Base-by-base conservation (phyloP, 2,113 vertebrate genomes). In the Pardalotus punctatus region DNA sequence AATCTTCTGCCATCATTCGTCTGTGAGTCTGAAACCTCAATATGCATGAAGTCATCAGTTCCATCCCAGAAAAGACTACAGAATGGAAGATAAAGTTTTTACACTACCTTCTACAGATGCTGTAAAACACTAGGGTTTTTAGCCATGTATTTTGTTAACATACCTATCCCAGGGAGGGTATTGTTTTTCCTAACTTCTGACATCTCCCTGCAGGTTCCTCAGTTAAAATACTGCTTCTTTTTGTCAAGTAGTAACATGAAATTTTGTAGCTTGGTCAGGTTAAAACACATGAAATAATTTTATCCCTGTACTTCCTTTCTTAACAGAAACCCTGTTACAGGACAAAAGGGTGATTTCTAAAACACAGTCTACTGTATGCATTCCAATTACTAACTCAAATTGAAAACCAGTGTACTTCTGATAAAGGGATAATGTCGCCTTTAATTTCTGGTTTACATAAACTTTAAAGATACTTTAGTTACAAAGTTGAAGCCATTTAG, bases 31-130 rank as follows among this genome's bases (percentile, higher is more conserved):
- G 93, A 97, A 96, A 94, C 97, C 81, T 96, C 31, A 9, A 31
- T 93, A 56, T 65, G 83, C 66, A 33, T 38, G 51, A 96, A 98
- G 93, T 69, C 77, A 84, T 81, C 81, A 64, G 42, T 97, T 96
- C 93, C 90, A 72, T 94, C 93, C 81, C 90, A 88, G 93, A 38
- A 96, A 95, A 96, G 81, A 90, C 81, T 88, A 92, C 77, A 97
- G 93, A 97, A 88, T 80, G 94, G 97, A 98, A 90, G 93, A 96
- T 45, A 74, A 92, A 78, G 74, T 96, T 94, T 81, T 95, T 80
- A 73, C 17, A 54, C 82, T 83, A 45, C 40, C 94, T 88, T 97
- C 95, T 95, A 76, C 70, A 93, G 95, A 95, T 88, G 88, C 93
- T 96, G 93, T 96, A 94, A 97, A 97, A 64, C 86, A 94, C 14